phyloP scores from a whole-genome alignment of 2,888 invertebrate genomes.

The Achlya flavicornis region DNA sequence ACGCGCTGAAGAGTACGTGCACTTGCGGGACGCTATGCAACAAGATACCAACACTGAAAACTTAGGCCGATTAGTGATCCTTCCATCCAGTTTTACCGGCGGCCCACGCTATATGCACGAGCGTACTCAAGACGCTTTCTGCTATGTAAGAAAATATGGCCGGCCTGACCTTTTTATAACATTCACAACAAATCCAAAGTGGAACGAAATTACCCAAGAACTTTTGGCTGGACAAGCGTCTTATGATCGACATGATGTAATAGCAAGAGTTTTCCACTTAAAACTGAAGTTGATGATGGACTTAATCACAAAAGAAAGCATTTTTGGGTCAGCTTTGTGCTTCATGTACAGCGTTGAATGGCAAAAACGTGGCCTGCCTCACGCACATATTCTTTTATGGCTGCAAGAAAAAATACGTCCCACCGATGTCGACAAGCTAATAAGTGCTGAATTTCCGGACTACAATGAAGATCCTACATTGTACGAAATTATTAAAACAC shows the following conservation, averaged over 20 bases:
- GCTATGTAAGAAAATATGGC: background rate
- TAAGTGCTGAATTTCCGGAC: constrained; percentile 23
- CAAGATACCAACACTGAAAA: constrained; percentile 21
- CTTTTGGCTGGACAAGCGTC: background rate
- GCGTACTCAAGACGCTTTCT: constrained; percentile 11
- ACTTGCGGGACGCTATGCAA: constrained; percentile 30
- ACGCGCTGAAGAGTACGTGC: constrained; percentile 28
- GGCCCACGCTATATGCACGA: constrained; percentile 18
- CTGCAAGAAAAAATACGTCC: constrained; percentile 11
- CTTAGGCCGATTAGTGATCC: constrained; percentile 24
- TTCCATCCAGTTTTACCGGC: constrained; percentile 29
- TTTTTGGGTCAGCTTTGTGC: background rate
- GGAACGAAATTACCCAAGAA: background rate
- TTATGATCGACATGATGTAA: background rate
- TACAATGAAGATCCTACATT: constrained; percentile 19
- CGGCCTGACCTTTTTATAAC: background rate
- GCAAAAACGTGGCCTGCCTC: constrained; percentile 17
- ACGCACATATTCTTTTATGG: constrained; percentile 19
- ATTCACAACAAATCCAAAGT: background rate
- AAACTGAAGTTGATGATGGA: background rate
- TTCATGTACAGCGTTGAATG: background rate
- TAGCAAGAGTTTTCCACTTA: background rate
- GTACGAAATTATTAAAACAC: constrained; percentile 24
- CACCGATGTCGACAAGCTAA: constrained; percentile 4
- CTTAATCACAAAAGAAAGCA: background rate